Conservation (phyloP, 23 tunicate species). For the Oikopleura dioica region DNA sequence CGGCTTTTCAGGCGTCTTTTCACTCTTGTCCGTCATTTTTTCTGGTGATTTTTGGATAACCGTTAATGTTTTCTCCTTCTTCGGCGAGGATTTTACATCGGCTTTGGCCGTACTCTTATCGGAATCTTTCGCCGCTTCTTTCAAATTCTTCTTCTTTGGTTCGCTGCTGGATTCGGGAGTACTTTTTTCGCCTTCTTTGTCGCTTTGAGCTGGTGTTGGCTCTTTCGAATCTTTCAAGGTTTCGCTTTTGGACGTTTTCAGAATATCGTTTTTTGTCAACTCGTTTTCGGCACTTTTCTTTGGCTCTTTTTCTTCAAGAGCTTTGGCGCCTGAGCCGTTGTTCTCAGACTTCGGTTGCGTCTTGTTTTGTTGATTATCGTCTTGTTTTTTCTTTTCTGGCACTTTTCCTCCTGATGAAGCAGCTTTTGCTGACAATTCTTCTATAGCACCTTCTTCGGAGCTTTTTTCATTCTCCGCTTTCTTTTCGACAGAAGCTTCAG, state of each 20-base stretch:
- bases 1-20: not conserved
- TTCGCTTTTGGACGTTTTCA: not conserved
- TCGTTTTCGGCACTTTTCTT: too few species aligned
- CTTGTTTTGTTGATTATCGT: not conserved
- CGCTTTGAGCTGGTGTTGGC: not conserved
- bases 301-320: too few species aligned
- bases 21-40: not conserved
- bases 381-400: not conserved
- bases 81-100: not conserved
- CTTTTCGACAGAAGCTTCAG: not conserved
- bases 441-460: too few species aligned
- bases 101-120: not conserved
- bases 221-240: not conserved
- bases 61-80: not conserved
- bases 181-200: too few species aligned
- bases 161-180: too few species aligned
- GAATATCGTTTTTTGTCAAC: not conserved
- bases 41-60: not conserved
- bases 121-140: too few species aligned
- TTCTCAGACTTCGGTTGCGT: not conserved
- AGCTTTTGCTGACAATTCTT: not conserved
- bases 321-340: too few species aligned
- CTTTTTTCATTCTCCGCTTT: not conserved
- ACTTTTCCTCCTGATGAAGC: not conserved
- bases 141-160: too few species aligned